phyloP scores from a whole-genome alignment of 2,888 invertebrate genomes.

The Pycnomerus fuliginosus region DNA sequence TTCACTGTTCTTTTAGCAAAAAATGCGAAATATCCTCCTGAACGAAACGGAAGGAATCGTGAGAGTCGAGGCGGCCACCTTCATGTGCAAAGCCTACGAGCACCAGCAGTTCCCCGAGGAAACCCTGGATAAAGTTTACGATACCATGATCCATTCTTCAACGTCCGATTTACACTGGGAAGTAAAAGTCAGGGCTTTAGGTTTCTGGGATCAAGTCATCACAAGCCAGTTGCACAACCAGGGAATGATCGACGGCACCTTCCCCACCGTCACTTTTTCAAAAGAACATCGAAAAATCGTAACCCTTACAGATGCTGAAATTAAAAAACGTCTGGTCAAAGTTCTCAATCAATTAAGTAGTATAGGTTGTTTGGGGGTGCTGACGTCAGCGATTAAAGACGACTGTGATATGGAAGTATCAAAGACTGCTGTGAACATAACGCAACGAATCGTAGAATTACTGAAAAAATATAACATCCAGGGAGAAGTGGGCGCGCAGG shows the following conservation, averaged over 20 bases:
- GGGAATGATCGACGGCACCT: constrained; percentile 81
- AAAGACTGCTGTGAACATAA: constrained; percentile 60
- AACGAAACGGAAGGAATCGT: constrained; percentile 77
- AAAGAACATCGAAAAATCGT: constrained; percentile 77
- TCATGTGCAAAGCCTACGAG: constrained; percentile 67
- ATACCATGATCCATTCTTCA: constrained; percentile 66
- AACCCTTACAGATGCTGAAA: constrained; percentile 66
- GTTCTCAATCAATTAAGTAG: constrained; percentile 67
- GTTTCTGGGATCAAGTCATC: constrained; percentile 72
- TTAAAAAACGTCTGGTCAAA: constrained; percentile 63
- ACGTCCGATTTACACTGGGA: constrained; percentile 80
- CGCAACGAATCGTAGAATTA: constrained; percentile 57
- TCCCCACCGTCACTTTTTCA: constrained; percentile 78
- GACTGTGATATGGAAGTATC: constrained; percentile 73
- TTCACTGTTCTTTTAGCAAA: constrained; percentile 42
- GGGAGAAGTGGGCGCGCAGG: constrained; percentile 32
- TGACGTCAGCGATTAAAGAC: constrained; percentile 65
- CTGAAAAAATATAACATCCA: constrained; percentile 60
- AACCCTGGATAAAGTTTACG: constrained; percentile 57
- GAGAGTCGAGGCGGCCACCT: constrained; percentile 68
- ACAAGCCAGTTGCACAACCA: constrained; percentile 66
- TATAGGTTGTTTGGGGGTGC: constrained; percentile 69
- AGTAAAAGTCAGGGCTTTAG: constrained; percentile 70
- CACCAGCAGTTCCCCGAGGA: constrained; percentile 61
- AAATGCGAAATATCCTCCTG: constrained; percentile 59